These are phyloP conservation scores for Tor tambroides DNA, from an alignment of 2,113 vertebrate genomes.

Conservation along the genomic window DNA sequence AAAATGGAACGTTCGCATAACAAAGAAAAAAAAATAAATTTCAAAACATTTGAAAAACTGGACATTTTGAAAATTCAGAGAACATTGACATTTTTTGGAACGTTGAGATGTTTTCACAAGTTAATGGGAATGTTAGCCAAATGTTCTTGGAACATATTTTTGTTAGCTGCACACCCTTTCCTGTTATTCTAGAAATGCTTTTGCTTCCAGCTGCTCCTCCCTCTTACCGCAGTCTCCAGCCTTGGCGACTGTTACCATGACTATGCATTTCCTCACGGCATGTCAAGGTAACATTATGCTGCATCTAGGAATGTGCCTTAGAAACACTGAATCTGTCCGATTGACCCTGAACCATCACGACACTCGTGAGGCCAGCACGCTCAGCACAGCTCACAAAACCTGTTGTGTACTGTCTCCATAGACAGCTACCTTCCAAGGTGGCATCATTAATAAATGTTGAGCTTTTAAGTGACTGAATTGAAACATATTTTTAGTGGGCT, in stretches of 20 bases:
- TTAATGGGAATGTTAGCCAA: neutral
- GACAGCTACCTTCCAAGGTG: neutral
- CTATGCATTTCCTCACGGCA: conserved; percentile 58
- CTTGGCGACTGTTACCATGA: conserved; percentile 59
- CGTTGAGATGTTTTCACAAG: neutral
- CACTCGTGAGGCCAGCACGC: neutral
- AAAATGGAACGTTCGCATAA: neutral
- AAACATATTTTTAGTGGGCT: neutral
- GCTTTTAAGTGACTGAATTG: neutral
- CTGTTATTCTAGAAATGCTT: conserved; percentile 20
- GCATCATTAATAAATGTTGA: neutral
- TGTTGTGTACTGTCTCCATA: neutral
- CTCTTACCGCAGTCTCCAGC: conserved; percentile 36
- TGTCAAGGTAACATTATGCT: conserved; percentile 55
- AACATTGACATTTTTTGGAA: neutral
- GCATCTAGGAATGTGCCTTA: conserved; percentile 66
- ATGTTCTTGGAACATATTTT: neutral
- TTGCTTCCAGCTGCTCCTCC: conserved; percentile 49
- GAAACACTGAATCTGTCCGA: conserved; percentile 52
- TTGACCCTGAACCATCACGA: neutral
- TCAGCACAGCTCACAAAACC: conserved; percentile 7
- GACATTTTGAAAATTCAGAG: neutral
- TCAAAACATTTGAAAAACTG: neutral
- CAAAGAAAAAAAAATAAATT: neutral
- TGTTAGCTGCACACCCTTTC: conserved; percentile 9